Evolutionary conservation across 2,797 vertebrate species (phyloP).

Genomic region (Arctocebus calabarensis): DNA sequence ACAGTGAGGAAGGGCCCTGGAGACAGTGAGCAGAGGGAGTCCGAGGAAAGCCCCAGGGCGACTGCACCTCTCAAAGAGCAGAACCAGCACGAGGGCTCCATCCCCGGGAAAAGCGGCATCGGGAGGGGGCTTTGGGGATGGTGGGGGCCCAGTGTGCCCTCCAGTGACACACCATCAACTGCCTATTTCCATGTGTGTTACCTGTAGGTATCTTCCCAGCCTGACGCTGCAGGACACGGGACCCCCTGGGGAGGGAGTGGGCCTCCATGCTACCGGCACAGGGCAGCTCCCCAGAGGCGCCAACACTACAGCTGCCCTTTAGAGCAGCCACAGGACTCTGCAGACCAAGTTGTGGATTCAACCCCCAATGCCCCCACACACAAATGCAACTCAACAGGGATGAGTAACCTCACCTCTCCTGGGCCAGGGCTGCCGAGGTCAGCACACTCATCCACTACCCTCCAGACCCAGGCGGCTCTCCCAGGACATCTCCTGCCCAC

Average conservation of each 20-base stretch:
- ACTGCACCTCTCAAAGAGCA: background rate
- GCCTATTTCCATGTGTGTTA: background rate
- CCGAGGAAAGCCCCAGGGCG: background rate
- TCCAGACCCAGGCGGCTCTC: too few species aligned
- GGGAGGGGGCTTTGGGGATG: background rate
- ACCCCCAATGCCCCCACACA: background rate
- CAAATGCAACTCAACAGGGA: background rate
- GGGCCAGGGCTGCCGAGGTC: background rate
- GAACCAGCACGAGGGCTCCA: background rate
- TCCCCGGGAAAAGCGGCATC: too few species aligned
- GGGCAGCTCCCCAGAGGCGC: background rate
- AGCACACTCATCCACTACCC: too few species aligned
- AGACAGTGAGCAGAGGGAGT: background rate
- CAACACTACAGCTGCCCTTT: too few species aligned
- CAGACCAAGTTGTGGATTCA: background rate
- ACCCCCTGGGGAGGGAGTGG: background rate
- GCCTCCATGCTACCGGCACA: rapidly evolving
- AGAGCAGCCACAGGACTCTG: background rate
- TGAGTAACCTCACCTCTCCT: background rate
- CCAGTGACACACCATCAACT: background rate
- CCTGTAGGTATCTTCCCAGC: too few species aligned
- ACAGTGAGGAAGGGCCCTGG: background rate
- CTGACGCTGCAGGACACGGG: background rate
- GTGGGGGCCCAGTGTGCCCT: background rate
- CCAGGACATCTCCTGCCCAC: background rate